Conservation (phyloP, 2,797 vertebrate species). For the Furcifer pardalis region DNA sequence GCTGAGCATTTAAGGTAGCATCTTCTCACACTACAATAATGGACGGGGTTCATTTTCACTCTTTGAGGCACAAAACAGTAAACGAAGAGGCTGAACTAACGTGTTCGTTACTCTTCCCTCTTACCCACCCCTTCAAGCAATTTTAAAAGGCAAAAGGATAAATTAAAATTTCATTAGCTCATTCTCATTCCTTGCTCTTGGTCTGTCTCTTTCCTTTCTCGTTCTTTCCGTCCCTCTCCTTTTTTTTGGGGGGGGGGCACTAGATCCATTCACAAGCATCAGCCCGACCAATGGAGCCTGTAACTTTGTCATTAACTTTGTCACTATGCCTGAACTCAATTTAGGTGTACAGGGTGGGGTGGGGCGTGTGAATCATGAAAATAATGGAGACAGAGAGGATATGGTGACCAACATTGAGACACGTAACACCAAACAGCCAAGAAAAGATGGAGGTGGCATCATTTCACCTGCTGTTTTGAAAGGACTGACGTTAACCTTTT, state of each 20-base stretch:
- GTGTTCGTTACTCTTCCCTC: conserved; percentile 44
- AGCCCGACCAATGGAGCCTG: conserved; percentile 39
- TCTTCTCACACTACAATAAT: conserved; percentile 76
- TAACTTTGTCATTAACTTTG: not conserved
- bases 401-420: not conserved
- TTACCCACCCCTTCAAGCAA: conserved; percentile 46
- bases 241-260: conserved; percentile 13
- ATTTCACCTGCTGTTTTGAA: conserved; percentile 35
- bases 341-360: not conserved
- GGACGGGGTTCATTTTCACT: conserved; percentile 73
- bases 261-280: conserved; percentile 31
- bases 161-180: conserved; percentile 55
- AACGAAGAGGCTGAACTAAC: conserved; percentile 73
- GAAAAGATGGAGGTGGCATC: conserved; percentile 10
- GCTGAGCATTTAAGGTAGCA: conserved; percentile 75
- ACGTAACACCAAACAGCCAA: not conserved
- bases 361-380: not conserved
- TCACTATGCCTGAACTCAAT: not conserved
- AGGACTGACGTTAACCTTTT: conserved; percentile 36
- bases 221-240: conserved; percentile 51
- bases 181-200: conserved; percentile 48
- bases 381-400: not conserved
- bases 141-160: conserved; percentile 66
- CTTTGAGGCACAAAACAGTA: conserved; percentile 77
- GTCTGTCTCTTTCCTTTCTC: too few relatives aligned